Base-by-base conservation (phyloP, 2,888 invertebrate species). In the Osmoderma eremita region DNA sequence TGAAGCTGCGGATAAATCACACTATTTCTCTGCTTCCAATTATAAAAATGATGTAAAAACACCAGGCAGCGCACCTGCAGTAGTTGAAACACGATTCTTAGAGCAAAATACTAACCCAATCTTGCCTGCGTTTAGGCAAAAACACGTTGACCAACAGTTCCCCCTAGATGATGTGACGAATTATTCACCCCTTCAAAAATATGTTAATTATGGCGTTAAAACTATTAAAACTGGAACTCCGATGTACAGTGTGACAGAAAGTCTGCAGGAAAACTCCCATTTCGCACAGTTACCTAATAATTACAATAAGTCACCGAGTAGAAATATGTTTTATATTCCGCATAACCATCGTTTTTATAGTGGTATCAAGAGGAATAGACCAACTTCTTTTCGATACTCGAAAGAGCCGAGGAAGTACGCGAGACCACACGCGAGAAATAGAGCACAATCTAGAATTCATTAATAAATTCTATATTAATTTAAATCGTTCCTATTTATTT, bases 401-500 rank as follows among this genome's bases (percentile, higher is more conserved):
- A 61, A 61, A 17, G 36, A 45, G 10, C 15, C 30, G 30, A 61
- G 45, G 2, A 45, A 61, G 10, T 36, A 61, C 12, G 12, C 2
- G 2, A 61, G 45, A 36, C 45, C 58, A 1, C 48, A 45, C 15
- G 24, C 45, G 4, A 45, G 58, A 18, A 61, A 61, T 45, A 61
- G 45, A 48, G 41, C 17, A 1, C 58, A 61, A 17, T 30, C 45
- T 3, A 30, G 58, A 17, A 30, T 45, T 51, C 13, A 6, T 51
- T 51, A 22, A 41, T 20, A 22, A 10, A 10, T 61, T 30, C 22
- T 48, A 3, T 45, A 30, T 20, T 61, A 61, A 61, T 45, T 61
- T 45, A 30, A 30, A 18, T 61, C 45, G 58, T 61, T 61, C 58
- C 58, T 61, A 61, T 61, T 61, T 61, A 61, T 61, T 61, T 12